Base-by-base conservation (phyloP, 2,888 invertebrate genomes). In the Lissocephala sabroskyi region DNA sequence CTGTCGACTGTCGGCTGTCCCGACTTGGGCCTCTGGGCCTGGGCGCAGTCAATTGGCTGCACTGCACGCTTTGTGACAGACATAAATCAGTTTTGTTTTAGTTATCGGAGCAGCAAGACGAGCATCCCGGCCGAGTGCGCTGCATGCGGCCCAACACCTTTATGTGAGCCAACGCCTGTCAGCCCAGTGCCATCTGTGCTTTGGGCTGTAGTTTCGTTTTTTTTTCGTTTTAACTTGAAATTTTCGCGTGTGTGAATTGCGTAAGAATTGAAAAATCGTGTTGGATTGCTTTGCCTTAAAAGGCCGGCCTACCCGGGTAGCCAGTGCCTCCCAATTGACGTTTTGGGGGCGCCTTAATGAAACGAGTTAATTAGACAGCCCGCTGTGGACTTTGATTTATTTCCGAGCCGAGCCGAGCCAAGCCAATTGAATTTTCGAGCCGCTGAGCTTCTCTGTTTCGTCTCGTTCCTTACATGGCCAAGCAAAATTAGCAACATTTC, bases 31-130 rank as follows among this genome's bases (percentile, higher is more conserved):
- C 29, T 47, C n/a, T n/a, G 42, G 32, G 14, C 42, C 41, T 19
- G 42, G 39, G 45, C 14, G n/a, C 40, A 23, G 50, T 47, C 57
- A 57, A 64, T 62, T 59, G 61, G 45, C 53, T 58, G 65, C 49
- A 52, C 41, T 52, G 65, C 49, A 53, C 53, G 59, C 59, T 70
- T 68, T 74, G 68, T 68, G 68, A 68, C 68, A 68, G 68, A 56
- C 71, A 77, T 73, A 73, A 73, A 73, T 73, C 73, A 77, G 73
- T 77, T 76, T 76, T 71, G 71, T 61, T 70, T 70, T 49, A 75
- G 68, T 75, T 59, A 74, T 70, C 75, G 73, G 59, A 61, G 63
- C 60, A 67, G 62, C 66, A 73, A 66, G 74, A 65, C 70, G n/a
- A n/a, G 64, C 35, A 35, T 14, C 13, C 13, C 62, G 19, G 11